Conservation (phyloP, 92 coral and sea anemone genomes). For the Palythoa grandiflora region DNA sequence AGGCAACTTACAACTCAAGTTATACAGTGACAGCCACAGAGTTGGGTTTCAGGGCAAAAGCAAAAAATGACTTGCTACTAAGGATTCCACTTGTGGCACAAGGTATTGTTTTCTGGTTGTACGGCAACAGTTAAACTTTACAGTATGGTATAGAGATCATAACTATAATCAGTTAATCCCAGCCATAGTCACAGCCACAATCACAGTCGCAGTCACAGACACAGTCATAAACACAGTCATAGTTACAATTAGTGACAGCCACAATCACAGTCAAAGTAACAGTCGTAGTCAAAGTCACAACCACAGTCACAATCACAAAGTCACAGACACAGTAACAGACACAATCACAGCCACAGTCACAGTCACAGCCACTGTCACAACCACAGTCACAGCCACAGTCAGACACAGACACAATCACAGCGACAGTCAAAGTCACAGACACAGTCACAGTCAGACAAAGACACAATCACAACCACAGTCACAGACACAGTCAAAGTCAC, state of each 20-base stretch:
- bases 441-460: neutral
- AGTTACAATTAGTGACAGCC: neutral
- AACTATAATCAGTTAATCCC: neutral
- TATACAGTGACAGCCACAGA: neutral
- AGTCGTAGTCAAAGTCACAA: neutral
- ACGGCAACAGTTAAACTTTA: neutral
- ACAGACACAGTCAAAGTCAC: neutral
- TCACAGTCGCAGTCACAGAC: neutral
- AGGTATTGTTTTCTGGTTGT: neutral
- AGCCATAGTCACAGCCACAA: neutral
- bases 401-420: no score
- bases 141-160: neutral
- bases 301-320: neutral
- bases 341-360: no score
- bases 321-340: neutral
- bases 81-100: neutral
- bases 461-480: neutral
- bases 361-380: no score
- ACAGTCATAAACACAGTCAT: neutral
- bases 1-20: neutral
- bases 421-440: neutral
- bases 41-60: neutral
- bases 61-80: neutral
- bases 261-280: neutral
- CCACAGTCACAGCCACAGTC: no score